Conservation (phyloP, 2,888 invertebrate species). For the Hermaeophaga mercurialis region DNA sequence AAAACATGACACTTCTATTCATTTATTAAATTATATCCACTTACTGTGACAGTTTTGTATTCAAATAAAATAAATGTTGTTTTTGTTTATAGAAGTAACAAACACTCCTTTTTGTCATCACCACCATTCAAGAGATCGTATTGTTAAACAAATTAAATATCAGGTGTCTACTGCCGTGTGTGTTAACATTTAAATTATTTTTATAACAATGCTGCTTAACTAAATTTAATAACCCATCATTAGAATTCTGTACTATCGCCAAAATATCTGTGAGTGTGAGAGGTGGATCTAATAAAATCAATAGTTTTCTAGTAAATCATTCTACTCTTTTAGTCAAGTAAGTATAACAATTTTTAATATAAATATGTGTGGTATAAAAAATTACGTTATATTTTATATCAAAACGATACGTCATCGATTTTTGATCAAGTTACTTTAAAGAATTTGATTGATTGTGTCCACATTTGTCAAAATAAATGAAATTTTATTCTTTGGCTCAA, state of each 20-base stretch:
- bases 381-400: too few species aligned
- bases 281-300: too few species aligned
- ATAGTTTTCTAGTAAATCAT: too few species aligned
- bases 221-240: slow-evolving; percentile 36
- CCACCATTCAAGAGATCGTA: slow-evolving; percentile 30
- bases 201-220: slow-evolving; percentile 44
- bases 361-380: too few species aligned
- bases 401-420: too few species aligned
- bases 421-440: slow-evolving; percentile 11
- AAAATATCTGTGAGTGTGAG: background rate
- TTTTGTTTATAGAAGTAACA: slow-evolving; percentile 17
- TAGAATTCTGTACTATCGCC: slow-evolving; percentile 23
- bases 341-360: too few species aligned
- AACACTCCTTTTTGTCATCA: slow-evolving; percentile 29
- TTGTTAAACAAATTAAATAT: slow-evolving; percentile 16
- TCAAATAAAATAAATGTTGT: background rate
- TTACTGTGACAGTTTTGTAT: slow-evolving; percentile 1
- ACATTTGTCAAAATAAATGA: slow-evolving; percentile 22
- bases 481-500: slow-evolving; percentile 10
- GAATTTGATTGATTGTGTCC: slow-evolving; percentile 17
- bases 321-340: too few species aligned
- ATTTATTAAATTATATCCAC: background rate
- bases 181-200: slow-evolving; percentile 53
- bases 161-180: slow-evolving; percentile 54
- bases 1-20: background rate